phyloP scores from a whole-genome alignment of 2,797 vertebrate species.

The Oryzias sinensis region DNA sequence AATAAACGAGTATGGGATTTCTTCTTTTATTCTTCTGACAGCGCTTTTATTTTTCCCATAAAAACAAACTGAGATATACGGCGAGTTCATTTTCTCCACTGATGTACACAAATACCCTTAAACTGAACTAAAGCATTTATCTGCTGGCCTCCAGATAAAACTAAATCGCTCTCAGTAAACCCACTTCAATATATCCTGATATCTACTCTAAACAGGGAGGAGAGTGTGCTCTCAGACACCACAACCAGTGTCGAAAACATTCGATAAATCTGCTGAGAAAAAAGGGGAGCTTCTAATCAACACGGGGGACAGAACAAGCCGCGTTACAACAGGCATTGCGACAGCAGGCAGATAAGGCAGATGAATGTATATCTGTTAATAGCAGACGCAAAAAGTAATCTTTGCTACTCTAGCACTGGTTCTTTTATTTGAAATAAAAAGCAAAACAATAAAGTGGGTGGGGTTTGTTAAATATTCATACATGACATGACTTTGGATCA shows the following conservation, averaged over 20 bases:
- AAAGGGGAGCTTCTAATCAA: conserved; percentile 50
- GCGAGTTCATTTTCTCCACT: neutral
- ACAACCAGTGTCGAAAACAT: conserved; percentile 17
- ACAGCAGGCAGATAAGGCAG: conserved; percentile 55
- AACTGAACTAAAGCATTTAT: conserved; percentile 17
- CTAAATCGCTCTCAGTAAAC: conserved; percentile 34
- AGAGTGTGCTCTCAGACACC: conserved; percentile 10
- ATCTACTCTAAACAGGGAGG: conserved; percentile 39
- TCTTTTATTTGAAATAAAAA: conserved; percentile 24
- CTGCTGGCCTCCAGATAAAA: conserved; percentile 12
- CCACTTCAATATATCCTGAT: conserved; percentile 31
- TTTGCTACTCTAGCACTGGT: conserved; percentile 14
- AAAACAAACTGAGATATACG: neutral
- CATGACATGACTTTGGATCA: neutral
- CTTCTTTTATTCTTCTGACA: too few species aligned
- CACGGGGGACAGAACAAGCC: conserved; percentile 37
- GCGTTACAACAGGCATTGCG: conserved; percentile 31
- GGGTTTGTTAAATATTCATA: conserved; percentile 4
- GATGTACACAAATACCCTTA: conserved; percentile 14
- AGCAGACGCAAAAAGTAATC: conserved; percentile 34
- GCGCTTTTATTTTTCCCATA: too few species aligned
- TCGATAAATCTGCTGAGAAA: conserved; percentile 60
- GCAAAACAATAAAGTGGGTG: conserved; percentile 26
- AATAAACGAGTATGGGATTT: too few species aligned
- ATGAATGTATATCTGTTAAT: conserved; percentile 42